These are phyloP conservation scores for Heteronetta atricapilla DNA, from an alignment of 2,113 vertebrate genomes.

Conservation along the genomic window DNA sequence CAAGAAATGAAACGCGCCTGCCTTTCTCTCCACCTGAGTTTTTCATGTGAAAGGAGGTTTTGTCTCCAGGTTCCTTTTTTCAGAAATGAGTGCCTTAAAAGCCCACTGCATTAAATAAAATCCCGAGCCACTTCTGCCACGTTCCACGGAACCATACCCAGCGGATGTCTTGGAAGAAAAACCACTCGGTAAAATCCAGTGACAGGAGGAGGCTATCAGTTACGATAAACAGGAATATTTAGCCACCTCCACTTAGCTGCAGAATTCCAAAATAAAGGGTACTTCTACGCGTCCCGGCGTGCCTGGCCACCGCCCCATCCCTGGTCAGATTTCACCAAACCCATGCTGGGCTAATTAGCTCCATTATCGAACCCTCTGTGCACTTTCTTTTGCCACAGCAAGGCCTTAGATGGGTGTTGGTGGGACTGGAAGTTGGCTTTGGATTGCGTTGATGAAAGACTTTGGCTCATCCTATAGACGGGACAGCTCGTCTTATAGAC, in stretches of 20 bases:
- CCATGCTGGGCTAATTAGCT: not conserved
- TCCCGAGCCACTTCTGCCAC: not conserved
- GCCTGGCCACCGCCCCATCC: not conserved
- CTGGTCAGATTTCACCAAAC: too few species aligned
- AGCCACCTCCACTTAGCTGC: not conserved
- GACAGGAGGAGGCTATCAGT: not conserved
- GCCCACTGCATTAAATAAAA: not conserved
- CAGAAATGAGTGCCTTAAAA: not conserved
- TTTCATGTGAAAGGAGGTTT: not conserved
- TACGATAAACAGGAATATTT: not conserved
- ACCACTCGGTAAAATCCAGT: not conserved
- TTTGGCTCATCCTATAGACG: not conserved
- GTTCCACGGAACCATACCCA: not conserved
- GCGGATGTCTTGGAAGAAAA: not conserved
- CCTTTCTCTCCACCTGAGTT: not conserved
- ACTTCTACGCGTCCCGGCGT: not conserved
- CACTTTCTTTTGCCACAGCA: not conserved
- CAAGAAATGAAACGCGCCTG: rapidly evolving
- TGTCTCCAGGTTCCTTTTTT: not conserved
- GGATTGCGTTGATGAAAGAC: not conserved
- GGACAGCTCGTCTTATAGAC: not conserved
- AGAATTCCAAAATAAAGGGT: not conserved
- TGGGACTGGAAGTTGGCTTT: not conserved
- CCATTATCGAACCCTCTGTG: not conserved
- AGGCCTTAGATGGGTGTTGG: not conserved